Evolutionary conservation across 2,797 vertebrate species (phyloP).

Genomic region (Enteromius paludinosus): DNA sequence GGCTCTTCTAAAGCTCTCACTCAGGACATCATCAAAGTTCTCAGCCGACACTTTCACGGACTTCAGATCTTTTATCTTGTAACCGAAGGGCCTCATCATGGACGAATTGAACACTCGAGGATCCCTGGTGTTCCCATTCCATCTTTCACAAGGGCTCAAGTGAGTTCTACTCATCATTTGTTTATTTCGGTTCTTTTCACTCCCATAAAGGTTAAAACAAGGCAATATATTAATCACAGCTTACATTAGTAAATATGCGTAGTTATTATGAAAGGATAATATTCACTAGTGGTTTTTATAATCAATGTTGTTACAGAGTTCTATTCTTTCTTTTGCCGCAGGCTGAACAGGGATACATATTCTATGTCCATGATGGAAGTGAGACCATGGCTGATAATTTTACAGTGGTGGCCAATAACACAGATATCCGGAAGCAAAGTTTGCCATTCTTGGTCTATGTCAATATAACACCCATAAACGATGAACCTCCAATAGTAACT

Average conservation of each 20-base stretch:
- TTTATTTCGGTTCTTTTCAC: not conserved
- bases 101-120: slow-evolving; percentile 82
- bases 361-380: slow-evolving; percentile 87
- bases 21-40: slow-evolving; percentile 80
- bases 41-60: slow-evolving; percentile 80
- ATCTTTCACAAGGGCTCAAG: slow-evolving; percentile 88
- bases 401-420: slow-evolving; percentile 84
- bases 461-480: slow-evolving; percentile 82
- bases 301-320: not conserved
- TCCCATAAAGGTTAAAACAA: not conserved
- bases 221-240: not conserved
- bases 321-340: slow-evolving; percentile 61
- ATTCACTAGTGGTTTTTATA: not conserved
- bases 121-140: slow-evolving; percentile 81
- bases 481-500: slow-evolving; percentile 82
- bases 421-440: slow-evolving; percentile 84
- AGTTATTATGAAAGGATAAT: not conserved
- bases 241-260: not conserved
- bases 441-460: slow-evolving; percentile 78
- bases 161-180: slow-evolving; percentile 61
- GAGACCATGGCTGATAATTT: slow-evolving; percentile 84
- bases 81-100: slow-evolving; percentile 78
- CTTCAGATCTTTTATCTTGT: slow-evolving; percentile 86
- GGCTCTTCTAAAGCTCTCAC: slow-evolving; percentile 80
- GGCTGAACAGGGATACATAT: slow-evolving; percentile 87